Conservation (phyloP, 2,797 vertebrate species). For the Sebastes hubbsi region DNA sequence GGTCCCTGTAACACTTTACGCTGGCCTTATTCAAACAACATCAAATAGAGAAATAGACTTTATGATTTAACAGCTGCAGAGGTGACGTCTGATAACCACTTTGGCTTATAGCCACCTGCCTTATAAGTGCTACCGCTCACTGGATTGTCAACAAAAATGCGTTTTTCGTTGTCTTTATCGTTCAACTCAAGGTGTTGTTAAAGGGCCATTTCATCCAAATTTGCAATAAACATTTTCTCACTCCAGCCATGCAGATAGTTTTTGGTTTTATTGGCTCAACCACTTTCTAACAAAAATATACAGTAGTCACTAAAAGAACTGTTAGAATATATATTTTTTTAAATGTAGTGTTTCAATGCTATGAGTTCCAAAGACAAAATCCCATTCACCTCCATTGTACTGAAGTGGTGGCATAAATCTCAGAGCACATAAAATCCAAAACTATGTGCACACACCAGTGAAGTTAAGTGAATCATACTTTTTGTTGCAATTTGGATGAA, state of each 20-base stretch:
- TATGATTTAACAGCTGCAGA: neutral
- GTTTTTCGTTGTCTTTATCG: neutral
- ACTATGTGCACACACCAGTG: neutral
- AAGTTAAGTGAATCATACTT: neutral
- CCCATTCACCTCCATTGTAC: neutral
- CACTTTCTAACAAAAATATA: neutral
- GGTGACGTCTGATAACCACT: neutral
- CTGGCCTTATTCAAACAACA: slow-evolving; percentile 3
- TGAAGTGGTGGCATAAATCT: neutral
- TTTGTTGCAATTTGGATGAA: neutral
- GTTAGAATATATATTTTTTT: neutral
- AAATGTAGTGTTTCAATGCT: neutral
- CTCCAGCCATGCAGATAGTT: neutral
- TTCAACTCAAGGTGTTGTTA: neutral
- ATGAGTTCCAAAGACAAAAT: neutral
- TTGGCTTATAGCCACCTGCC: neutral
- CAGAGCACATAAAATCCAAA: neutral
- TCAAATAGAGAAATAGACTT: neutral
- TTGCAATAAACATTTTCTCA: neutral
- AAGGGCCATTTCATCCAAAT: neutral
- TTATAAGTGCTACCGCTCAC: neutral
- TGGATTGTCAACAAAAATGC: neutral
- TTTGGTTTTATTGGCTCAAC: neutral
- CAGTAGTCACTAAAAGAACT: no score
- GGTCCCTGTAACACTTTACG: neutral